Percentiles rank a stretch among this genome's conserved stretches.
Evolutionary conservation across 1,140 invertebrate species (phyloP).

Genomic region (Goniozus legneri): DNA sequence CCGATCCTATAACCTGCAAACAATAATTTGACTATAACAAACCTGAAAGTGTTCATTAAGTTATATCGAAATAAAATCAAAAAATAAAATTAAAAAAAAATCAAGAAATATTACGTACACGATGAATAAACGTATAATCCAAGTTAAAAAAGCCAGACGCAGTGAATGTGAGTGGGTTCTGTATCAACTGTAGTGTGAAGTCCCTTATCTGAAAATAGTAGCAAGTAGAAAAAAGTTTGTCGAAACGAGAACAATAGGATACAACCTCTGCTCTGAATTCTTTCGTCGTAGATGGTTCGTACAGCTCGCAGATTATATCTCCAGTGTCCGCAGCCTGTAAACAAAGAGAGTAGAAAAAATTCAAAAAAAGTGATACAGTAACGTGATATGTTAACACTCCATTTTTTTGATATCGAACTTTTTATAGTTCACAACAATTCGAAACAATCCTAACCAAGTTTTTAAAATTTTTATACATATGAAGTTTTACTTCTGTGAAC

Average conservation of each 20-base stretch:
- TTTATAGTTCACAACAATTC: too few relatives aligned
- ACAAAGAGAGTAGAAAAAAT: constrained; percentile 1
- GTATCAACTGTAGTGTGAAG: constrained; percentile 31
- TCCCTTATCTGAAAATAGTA: constrained; percentile 27
- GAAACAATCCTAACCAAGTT: too few relatives aligned
- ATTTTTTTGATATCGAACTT: too few relatives aligned
- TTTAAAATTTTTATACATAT: too few relatives aligned
- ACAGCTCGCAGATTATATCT: constrained; percentile 29
- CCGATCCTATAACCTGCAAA: constrained; percentile 62
- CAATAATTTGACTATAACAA: too few relatives aligned
- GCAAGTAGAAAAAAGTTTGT: neutral
- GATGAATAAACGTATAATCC: constrained; percentile 27
- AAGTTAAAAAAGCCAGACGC: constrained; percentile 33
- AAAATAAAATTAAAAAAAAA: too few relatives aligned
- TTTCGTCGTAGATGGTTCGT: constrained; percentile 20
- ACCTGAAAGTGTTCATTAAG: too few relatives aligned
- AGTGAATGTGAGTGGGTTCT: constrained; percentile 32
- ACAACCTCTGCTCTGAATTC: constrained; percentile 26
- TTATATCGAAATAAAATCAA: constrained; percentile 1
- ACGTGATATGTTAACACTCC: too few relatives aligned
- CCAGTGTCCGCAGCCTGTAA: constrained; percentile 24
- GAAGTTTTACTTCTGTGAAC: too few relatives aligned
- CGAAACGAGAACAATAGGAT: too few relatives aligned
- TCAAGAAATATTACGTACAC: constrained; percentile 18
- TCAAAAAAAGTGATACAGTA: too few relatives aligned